These are phyloP conservation scores for Eilema depressum DNA, from an alignment of 2,888 invertebrate genomes.

Conservation along the genomic window DNA sequence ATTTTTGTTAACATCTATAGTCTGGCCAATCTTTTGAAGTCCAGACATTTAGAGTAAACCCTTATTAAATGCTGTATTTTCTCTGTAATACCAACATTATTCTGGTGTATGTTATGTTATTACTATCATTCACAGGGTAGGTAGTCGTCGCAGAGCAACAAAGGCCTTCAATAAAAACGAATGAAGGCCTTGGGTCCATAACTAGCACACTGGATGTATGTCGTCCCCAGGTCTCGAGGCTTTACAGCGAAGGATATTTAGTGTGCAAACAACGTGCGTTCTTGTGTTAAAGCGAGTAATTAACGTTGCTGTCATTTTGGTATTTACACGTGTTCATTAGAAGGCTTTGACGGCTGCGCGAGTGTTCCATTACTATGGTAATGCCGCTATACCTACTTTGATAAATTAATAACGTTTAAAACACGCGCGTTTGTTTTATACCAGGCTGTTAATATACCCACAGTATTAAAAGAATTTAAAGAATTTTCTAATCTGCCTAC, in stretches of 20 bases:
- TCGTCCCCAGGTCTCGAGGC: not conserved
- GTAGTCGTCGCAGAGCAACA: not conserved
- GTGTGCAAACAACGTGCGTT: not conserved
- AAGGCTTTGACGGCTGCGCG: not conserved
- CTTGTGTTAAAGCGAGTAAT: not conserved
- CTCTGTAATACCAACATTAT: not conserved
- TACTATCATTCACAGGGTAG: too few relatives aligned
- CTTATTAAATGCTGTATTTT: not conserved
- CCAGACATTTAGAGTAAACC: not conserved
- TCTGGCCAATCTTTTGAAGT: not conserved
- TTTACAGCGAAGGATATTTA: not conserved
- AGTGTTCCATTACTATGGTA: not conserved
- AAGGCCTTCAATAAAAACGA: not conserved
- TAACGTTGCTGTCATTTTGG: not conserved
- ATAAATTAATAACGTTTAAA: not conserved
- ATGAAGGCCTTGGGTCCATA: not conserved
- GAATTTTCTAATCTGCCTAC: not conserved
- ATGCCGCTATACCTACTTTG: not conserved
- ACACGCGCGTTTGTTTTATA: not conserved
- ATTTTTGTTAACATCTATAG: not conserved
- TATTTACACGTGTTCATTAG: conserved; percentile 4
- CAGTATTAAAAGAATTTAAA: not conserved
- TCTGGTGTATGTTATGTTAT: not conserved
- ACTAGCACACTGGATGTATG: not conserved
- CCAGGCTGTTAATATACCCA: not conserved